Percentiles rank a stretch among this genome's conserved stretches.
These are phyloP conservation scores for Neoarius graeffei DNA, from an alignment of 2,113 vertebrate genomes.

Conservation along the genomic window DNA sequence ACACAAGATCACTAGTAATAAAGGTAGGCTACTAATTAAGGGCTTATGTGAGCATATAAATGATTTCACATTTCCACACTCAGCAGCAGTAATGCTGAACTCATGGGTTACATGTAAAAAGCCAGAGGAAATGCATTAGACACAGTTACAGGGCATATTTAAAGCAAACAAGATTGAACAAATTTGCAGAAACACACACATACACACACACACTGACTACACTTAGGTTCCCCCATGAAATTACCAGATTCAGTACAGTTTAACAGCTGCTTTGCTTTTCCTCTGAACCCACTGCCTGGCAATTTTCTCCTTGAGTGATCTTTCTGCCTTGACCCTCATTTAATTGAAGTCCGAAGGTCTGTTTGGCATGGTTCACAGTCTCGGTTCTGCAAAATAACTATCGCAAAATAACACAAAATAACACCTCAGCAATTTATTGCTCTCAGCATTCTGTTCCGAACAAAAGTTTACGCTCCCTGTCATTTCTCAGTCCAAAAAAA, in stretches of 20 bases:
- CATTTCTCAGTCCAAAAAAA: not conserved
- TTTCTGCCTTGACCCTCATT: slow-evolving; percentile 11
- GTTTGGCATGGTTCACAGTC: slow-evolving; percentile 21
- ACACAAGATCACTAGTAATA: not conserved
- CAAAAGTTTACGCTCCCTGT: not conserved
- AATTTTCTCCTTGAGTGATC: slow-evolving; percentile 42
- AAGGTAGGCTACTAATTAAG: not conserved
- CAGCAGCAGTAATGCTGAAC: not conserved
- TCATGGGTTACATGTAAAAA: not conserved
- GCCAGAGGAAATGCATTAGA: slow-evolving; percentile 35
- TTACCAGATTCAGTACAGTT: slow-evolving; percentile 29
- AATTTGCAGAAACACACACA: slow-evolving; percentile 16
- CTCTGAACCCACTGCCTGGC: slow-evolving; percentile 4
- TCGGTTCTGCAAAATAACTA: not conserved
- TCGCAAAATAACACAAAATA: not conserved
- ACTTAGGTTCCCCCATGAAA: slow-evolving; percentile 30
- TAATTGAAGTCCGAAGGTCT: slow-evolving; percentile 36
- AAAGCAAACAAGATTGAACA: slow-evolving; percentile 19
- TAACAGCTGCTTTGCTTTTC: slow-evolving; percentile 34
- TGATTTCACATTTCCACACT: not conserved
- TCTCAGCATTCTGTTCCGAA: not conserved
- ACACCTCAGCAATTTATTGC: not conserved
- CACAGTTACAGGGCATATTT: slow-evolving; percentile 36
- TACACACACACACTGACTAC: not conserved
- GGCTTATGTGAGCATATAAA: not conserved